A percentile compares a stretch with the other conserved stretches of the same genome.
Conservation (phyloP, 2,888 invertebrate genomes). For the Patella ulyssiponensis region DNA sequence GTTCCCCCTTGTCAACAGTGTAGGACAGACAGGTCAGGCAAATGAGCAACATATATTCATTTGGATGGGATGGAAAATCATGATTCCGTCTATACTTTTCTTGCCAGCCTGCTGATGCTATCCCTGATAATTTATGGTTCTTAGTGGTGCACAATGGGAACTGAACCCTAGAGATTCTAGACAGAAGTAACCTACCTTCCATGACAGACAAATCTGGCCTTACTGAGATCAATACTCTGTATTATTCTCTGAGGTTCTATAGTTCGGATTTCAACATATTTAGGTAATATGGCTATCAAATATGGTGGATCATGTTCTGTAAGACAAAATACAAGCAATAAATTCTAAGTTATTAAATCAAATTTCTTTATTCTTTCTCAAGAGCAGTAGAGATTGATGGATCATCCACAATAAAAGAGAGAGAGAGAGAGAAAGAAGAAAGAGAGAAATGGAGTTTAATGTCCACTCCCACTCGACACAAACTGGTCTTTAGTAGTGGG, state of each 20-base stretch:
- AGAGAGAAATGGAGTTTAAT: not conserved
- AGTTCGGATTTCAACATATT: constrained; percentile 88
- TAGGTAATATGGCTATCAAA: constrained; percentile 86
- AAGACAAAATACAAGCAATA: constrained; percentile 27
- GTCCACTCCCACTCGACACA: no score
- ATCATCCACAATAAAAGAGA: not conserved
- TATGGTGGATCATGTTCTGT: constrained; percentile 95
- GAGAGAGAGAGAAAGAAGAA: not conserved
- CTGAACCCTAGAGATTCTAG: no score
- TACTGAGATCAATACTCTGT: constrained; percentile 82
- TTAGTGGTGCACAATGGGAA: no score
- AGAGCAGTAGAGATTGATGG: not conserved
- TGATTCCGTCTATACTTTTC: no score
- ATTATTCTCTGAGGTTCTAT: constrained; percentile 86
- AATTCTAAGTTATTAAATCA: not conserved
- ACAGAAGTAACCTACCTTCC: constrained; percentile 52
- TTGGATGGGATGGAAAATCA: no score
- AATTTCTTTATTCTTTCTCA: not conserved
- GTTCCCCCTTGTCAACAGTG: no score
- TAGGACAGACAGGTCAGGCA: no score
- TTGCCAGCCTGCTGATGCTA: no score
- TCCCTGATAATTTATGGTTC: no score
- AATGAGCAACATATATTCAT: no score
- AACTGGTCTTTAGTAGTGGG: no score
- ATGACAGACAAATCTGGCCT: constrained; percentile 65